Evolutionary conservation across 2,113 vertebrate genomes (phyloP).

Genomic region (Sinocyclocheilus grahami): DNA sequence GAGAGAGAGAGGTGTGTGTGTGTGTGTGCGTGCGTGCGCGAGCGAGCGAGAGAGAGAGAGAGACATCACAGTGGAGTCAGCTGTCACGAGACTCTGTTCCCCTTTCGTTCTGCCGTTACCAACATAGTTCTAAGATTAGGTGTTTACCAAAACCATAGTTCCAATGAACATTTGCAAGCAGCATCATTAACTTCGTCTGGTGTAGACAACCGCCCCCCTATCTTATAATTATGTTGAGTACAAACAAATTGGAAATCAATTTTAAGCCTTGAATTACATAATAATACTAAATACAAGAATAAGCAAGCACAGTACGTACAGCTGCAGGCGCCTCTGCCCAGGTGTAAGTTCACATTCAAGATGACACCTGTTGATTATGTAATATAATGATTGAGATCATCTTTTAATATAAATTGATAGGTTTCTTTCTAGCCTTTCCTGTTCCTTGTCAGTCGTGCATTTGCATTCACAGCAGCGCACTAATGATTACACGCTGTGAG

Average conservation of each 20-base stretch:
- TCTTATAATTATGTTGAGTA: not conserved
- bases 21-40: no score
- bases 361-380: not conserved
- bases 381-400: not conserved
- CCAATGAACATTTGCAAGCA: no score
- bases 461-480: conserved; percentile 22
- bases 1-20: no score
- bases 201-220: not conserved
- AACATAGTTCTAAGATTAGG: no score
- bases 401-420: conserved; percentile 4
- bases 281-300: not conserved
- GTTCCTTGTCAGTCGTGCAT: not conserved
- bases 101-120: no score
- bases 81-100: no score
- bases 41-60: no score
- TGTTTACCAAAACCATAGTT: no score
- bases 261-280: not conserved
- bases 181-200: no score
- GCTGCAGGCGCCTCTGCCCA: not conserved
- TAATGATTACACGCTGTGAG: conserved; percentile 48
- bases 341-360: not conserved
- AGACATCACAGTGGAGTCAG: no score
- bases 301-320: not conserved
- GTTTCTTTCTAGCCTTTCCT: not conserved
- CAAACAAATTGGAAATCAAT: not conserved